Evolutionary conservation across 2,797 vertebrate genomes (phyloP).

Genomic region (Danio jaintianensis): DNA sequence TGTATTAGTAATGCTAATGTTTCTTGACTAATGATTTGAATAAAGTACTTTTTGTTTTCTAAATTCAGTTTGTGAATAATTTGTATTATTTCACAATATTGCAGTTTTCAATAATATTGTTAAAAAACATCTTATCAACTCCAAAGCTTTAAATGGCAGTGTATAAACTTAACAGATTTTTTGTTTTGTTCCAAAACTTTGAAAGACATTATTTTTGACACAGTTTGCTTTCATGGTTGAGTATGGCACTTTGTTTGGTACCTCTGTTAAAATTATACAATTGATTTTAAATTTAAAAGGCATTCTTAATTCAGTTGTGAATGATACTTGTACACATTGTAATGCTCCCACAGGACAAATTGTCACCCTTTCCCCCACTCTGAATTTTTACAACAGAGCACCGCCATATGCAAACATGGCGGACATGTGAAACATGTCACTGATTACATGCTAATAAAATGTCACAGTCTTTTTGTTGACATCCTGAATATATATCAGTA

Average conservation of each 20-base stretch:
- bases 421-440: conserved; percentile 10
- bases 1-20: neutral
- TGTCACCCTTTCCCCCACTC: neutral
- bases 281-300: neutral
- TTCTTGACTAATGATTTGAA: neutral
- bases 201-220: neutral
- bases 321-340: neutral
- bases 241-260: neutral
- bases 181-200: neutral
- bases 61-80: too few relatives aligned
- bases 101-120: neutral
- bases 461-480: neutral
- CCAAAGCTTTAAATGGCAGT: neutral
- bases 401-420: conserved; percentile 50
- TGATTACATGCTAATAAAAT: conserved; percentile 33
- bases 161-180: neutral
- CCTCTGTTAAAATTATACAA: neutral
- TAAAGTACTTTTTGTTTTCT: too few relatives aligned
- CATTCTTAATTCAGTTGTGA: neutral
- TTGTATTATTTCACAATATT: neutral
- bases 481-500: neutral
- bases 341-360: neutral
- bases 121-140: neutral
- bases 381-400: conserved; percentile 3
- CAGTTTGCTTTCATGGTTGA: neutral